Base-by-base conservation (phyloP, 2,113 vertebrate species). In the Macrotus californicus region DNA sequence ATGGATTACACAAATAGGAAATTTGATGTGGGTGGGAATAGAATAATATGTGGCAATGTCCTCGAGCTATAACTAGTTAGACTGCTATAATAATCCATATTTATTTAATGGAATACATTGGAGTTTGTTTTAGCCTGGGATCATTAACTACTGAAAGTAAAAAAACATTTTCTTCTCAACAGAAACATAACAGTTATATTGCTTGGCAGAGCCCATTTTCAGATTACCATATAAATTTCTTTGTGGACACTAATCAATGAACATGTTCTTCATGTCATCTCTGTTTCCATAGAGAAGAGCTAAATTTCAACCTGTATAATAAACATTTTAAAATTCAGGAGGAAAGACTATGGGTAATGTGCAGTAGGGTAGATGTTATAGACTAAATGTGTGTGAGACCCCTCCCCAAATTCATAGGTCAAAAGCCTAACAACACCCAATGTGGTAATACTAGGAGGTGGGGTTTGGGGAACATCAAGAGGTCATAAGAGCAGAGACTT, bases 91-190 rank as follows among this genome's bases (percentile, higher is more conserved):
- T 34, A 91, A 87, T 93, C 2, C 31, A 56, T 70, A 93, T 85
- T 85, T 81, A 61, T 75, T 70, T 82, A 88, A 72, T 52, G 12
- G 26, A 52, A 81, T 75, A 39, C 7, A 29, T 14, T 88, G 21
- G 2, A 83, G 73, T 93, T 91, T 92, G 43, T 87, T 84, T 95
- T 59, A 85, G 7, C 15, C 24, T n/a, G 34, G 96, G 61, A 94
- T 26, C 41, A 9, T 73, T 90, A 91, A 75, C 26, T 75, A 69
- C 9, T 69, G 29, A 95, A 81, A 82, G 21, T 77, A 26, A 82
- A 91, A 89, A 50, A 70, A 46, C 1, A 34, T 48, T 73, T 87
- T 50, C 41, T 89, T 94, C 46, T 95, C 59, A 95, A 61, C 8
- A 46, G 54, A 8, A 94, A 43, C 34, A 2, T 77, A 66, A 46